Evolutionary conservation across 30 jellyfish, hydroid and myxozoan species (phyloP), one percentile per base, ranked within the genome.

Genomic region (Chrysaora quinquecirrha): DNA sequence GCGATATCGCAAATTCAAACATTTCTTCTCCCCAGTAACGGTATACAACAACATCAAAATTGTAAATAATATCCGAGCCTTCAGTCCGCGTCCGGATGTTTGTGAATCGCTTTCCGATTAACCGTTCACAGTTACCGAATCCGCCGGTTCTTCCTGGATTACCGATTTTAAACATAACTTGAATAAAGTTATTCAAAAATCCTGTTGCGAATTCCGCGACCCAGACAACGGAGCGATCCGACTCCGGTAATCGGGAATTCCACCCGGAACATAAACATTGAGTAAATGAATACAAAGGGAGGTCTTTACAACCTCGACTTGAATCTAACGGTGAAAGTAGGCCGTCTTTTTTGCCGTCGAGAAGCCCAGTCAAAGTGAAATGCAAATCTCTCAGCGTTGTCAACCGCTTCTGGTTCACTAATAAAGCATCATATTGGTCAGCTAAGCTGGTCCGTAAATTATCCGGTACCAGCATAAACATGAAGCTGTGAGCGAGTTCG

Each of bases 131-230:
- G 75, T 87, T 94, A 16, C 95, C 95, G 58, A 87, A 94, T 1
- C 96, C 96, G n/a, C 96, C 96, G 14, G 58, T 50, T 20, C 65
- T 19, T 21, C 33, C 19, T 9, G 30, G 35, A 29, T 48, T 52
- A 25, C 81, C 58, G 3, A 63, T 20, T 14, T 73, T 52, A 29
- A 24, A 88, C 54, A 56, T 38, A 20, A 65, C 71, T 50, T 78
- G 89, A 12, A 80, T 73, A 46, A 64, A 21, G 29, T 94, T 87
- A 75, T 94, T 94, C 71, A 94, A 82, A 73, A 79, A 87, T 11
- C 99, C 99, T 0, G 81, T 64, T 11, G 96, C 99, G 64, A 75
- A 94, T 70, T 94, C 99, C 11, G 99, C 99, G 14, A 94, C 30
- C 99, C 99, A 94, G 19, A 84, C 89, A 27, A 86, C 85, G 12